Conservation (phyloP, 2,113 vertebrate species). For the Tiliqua scincoides region DNA sequence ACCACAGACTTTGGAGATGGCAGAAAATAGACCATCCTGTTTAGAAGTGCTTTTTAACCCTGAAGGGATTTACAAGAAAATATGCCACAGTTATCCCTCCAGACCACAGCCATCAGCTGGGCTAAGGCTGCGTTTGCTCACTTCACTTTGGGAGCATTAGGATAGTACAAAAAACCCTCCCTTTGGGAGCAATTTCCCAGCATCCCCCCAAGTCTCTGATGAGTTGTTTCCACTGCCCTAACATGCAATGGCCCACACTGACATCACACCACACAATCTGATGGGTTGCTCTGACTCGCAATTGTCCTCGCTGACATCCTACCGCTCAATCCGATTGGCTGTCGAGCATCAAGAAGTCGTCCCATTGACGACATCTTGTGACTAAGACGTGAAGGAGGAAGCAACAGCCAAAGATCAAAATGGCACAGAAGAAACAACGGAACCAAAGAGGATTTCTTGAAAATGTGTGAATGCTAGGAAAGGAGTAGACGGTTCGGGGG, state of each 20-base stretch:
- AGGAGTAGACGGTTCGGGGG: no score
- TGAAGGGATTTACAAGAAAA: not conserved
- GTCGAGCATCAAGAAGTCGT: not conserved
- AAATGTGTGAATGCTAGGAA: not conserved
- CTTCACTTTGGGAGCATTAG: not conserved
- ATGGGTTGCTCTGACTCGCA: no score
- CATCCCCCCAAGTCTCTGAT: not conserved
- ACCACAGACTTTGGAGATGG: not conserved
- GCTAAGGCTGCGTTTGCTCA: not conserved
- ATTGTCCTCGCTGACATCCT: not conserved
- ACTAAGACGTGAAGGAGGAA: not conserved
- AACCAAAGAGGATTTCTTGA: not conserved
- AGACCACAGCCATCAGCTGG: not conserved
- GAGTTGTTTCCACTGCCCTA: not conserved
- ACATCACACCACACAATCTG: not conserved
- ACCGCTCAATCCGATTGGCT: not conserved
- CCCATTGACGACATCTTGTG: not conserved
- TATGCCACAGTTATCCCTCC: not conserved
- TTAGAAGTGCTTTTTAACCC: not conserved
- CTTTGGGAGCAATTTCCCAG: not conserved
- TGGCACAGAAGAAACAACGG: not conserved
- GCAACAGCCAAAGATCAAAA: not conserved
- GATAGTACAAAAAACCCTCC: not conserved
- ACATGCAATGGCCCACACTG: not conserved
- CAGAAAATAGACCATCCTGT: not conserved